Percentiles rank a stretch among this genome's conserved stretches.
Evolutionary conservation across 2,113 vertebrate genomes (phyloP).

Genomic region (Boleophthalmus pectinirostris): DNA sequence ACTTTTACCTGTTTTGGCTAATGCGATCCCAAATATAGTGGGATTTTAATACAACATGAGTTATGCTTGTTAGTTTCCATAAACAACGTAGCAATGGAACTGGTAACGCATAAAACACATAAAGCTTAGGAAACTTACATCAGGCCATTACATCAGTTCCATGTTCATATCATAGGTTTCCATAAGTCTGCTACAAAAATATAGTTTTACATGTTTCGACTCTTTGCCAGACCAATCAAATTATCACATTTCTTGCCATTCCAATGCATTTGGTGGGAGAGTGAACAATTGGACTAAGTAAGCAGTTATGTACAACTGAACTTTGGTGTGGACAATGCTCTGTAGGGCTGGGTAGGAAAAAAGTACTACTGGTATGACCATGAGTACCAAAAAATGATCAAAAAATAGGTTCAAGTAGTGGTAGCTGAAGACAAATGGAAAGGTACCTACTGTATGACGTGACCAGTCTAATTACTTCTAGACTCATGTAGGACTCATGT

Average conservation of each 20-base stretch:
- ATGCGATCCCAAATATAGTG: slow-evolving; percentile 43
- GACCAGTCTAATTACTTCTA: neutral
- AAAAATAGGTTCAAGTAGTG: neutral
- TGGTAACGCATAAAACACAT: slow-evolving; percentile 7
- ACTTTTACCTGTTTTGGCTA: slow-evolving; percentile 47
- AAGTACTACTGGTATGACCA: no score
- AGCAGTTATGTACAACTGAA: no score
- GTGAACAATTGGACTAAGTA: no score
- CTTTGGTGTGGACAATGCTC: no score
- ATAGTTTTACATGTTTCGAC: neutral
- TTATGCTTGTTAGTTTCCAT: slow-evolving; percentile 50
- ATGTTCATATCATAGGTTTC: slow-evolving; percentile 16
- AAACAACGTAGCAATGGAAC: slow-evolving; percentile 14
- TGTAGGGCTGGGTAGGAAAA: no score
- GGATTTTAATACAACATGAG: slow-evolving; percentile 32
- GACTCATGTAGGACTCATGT: neutral
- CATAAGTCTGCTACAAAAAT: neutral
- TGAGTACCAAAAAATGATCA: no score
- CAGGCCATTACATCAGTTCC: slow-evolving; percentile 8
- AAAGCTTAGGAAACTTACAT: slow-evolving; percentile 17
- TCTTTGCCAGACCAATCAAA: no score
- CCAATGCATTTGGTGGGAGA: no score
- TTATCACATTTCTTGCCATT: no score
- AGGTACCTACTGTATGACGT: neutral
- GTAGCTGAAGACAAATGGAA: neutral